phyloP scores from a whole-genome alignment of 1,140 invertebrate genomes.

The Drosophila setifemur region DNA sequence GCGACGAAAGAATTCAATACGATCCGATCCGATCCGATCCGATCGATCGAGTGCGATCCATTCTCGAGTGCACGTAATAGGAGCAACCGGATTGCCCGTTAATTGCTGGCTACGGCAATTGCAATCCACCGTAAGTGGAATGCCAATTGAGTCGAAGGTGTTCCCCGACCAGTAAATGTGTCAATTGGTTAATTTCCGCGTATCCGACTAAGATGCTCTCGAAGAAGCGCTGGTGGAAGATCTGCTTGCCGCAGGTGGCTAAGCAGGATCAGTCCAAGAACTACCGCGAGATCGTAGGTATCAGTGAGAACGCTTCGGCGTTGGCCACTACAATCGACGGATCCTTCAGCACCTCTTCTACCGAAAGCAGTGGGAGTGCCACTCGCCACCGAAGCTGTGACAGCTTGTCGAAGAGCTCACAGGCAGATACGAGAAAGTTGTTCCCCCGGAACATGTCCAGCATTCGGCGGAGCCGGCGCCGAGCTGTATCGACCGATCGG shows the following conservation, averaged over 20 bases:
- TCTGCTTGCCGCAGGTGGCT: slow-evolving; percentile 54
- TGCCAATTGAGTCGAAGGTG: slow-evolving; percentile 30
- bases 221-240: slow-evolving; percentile 74
- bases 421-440: slow-evolving; percentile 65
- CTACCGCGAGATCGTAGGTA: slow-evolving; percentile 59
- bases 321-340: slow-evolving; percentile 43
- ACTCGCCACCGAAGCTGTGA: slow-evolving; percentile 41
- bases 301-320: slow-evolving; percentile 55
- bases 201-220: slow-evolving; percentile 48
- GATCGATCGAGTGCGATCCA: slow-evolving; percentile 31
- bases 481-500: slow-evolving; percentile 41
- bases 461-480: slow-evolving; percentile 65
- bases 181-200: slow-evolving; percentile 57
- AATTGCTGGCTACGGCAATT: slow-evolving; percentile 70
- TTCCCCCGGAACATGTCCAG: slow-evolving; percentile 81
- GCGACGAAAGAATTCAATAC: slow-evolving; percentile 5
- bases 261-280: slow-evolving; percentile 51
- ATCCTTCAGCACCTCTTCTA: slow-evolving; percentile 36
- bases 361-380: slow-evolving; percentile 27
- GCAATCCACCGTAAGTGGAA: slow-evolving; percentile 35
- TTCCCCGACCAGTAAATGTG: slow-evolving; percentile 59
- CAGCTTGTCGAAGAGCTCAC: slow-evolving; percentile 61
- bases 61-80: slow-evolving; percentile 73
- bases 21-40: not conserved
- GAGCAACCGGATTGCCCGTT: slow-evolving; percentile 77